Evolutionary conservation across 2,888 invertebrate species (phyloP).

Genomic region (Hirtodrosophila histrioides): DNA sequence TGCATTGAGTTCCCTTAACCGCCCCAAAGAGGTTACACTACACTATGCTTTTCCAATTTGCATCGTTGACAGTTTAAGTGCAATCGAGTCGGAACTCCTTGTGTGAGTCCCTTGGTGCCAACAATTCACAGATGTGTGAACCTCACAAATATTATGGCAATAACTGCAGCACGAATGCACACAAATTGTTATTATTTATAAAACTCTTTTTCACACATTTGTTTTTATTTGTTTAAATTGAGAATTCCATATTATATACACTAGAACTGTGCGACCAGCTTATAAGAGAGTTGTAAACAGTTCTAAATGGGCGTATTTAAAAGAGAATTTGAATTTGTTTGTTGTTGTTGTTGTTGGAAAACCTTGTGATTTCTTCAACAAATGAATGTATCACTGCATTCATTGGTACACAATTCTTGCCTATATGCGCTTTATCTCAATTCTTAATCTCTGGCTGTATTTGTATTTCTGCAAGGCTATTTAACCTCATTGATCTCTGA

Average conservation of each 20-base stretch:
- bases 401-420: no score
- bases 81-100: constrained; percentile 11
- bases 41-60: constrained; percentile 44
- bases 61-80: constrained; percentile 51
- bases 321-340: no score
- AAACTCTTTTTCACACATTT: neutral
- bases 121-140: constrained; percentile 31
- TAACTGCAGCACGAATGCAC: constrained; percentile 7
- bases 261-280: no score
- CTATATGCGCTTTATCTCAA: no score
- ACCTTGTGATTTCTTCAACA: no score
- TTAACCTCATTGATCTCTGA: no score
- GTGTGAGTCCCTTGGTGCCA: neutral
- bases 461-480: no score
- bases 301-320: no score
- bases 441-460: no score
- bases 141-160: constrained; percentile 28
- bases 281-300: no score
- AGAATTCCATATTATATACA: neutral
- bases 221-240: neutral
- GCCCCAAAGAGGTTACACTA: neutral
- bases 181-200: constrained; percentile 39
- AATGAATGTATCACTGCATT: no score
- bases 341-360: no score
- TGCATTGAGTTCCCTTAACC: neutral